These are phyloP conservation scores for Oxyteleia sp. DNA, from an alignment of 2,888 invertebrate species.

Conservation along the genomic window DNA sequence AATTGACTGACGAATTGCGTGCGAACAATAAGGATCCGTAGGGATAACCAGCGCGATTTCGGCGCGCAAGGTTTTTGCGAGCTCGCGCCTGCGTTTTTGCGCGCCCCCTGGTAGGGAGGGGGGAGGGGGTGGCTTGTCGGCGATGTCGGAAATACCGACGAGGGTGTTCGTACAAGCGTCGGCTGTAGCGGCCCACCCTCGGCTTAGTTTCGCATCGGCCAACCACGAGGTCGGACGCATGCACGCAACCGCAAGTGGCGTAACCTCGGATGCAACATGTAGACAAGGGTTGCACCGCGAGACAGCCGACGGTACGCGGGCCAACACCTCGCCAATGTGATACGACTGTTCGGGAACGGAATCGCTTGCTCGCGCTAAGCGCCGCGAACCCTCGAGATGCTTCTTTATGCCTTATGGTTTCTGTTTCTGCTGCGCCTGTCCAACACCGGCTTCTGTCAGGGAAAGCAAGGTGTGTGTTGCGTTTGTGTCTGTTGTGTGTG, in stretches of 20 bases:
- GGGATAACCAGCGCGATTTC: slow-evolving; percentile 59
- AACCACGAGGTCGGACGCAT: slow-evolving; percentile 79
- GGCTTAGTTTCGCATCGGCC: slow-evolving; percentile 81
- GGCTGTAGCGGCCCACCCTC: slow-evolving; percentile 58
- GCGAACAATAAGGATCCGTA: slow-evolving; percentile 61
- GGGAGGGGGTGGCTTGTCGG: slow-evolving; percentile 14
- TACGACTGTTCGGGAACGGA: slow-evolving; percentile 11
- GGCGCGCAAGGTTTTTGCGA: slow-evolving; percentile 44
- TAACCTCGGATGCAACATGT: slow-evolving; percentile 77
- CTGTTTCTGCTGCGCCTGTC: slow-evolving; percentile 79
- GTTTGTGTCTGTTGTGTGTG: no score
- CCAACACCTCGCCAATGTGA: slow-evolving; percentile 55
- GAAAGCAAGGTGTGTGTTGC: slow-evolving; percentile 83
- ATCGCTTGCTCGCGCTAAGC: slow-evolving; percentile 43
- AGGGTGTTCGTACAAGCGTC: slow-evolving; percentile 73
- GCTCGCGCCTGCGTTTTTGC: slow-evolving; percentile 51
- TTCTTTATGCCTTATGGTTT: slow-evolving; percentile 79
- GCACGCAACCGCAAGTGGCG: slow-evolving; percentile 69
- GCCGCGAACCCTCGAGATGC: slow-evolving; percentile 69
- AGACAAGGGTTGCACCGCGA: slow-evolving; percentile 67
- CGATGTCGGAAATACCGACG: slow-evolving; percentile 72
- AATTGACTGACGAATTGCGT: slow-evolving; percentile 36
- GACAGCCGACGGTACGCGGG: slow-evolving; percentile 40
- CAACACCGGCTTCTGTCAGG: slow-evolving; percentile 80
- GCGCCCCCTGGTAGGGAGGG: slow-evolving; percentile 7